Evolutionary conservation across 2,113 vertebrate genomes (phyloP).

Genomic region (Onychorhynchus coronatus): DNA sequence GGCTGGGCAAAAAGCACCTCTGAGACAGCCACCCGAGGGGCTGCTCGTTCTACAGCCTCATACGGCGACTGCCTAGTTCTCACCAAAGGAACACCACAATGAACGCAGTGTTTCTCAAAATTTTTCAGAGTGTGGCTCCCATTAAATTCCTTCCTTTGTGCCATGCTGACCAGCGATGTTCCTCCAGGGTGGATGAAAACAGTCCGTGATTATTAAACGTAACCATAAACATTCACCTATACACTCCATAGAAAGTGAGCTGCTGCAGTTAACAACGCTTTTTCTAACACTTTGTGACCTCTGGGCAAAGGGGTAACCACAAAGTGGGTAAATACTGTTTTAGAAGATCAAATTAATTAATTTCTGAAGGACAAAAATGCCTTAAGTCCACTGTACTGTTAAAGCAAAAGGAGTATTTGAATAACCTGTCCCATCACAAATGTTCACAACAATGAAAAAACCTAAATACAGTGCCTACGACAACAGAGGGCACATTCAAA

Average conservation of each 20-base stretch:
- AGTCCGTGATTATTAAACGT: neutral
- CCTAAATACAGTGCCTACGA: neutral
- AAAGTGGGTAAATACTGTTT: neutral
- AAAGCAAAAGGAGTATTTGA: neutral
- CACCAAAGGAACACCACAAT: neutral
- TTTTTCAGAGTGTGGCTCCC: neutral
- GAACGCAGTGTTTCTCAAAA: neutral
- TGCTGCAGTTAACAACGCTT: neutral
- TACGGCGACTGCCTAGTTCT: neutral
- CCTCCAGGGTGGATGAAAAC: neutral
- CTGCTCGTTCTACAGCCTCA: neutral
- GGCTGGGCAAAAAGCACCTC: neutral
- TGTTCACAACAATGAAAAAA: neutral
- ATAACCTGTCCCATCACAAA: neutral
- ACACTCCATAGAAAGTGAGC: neutral
- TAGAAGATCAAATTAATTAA: neutral
- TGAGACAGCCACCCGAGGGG: neutral
- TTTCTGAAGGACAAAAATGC: neutral
- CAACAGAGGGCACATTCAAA: neutral
- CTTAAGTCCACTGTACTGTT: neutral
- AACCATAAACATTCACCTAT: neutral
- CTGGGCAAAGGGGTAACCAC: neutral
- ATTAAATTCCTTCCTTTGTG: neutral
- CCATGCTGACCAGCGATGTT: accelerated
- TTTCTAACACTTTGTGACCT: neutral